Evolutionary conservation across 2,888 invertebrate genomes (phyloP), one percentile per base, ranked within the genome.

Genomic region (Sinopyrophorus schimmeli): DNA sequence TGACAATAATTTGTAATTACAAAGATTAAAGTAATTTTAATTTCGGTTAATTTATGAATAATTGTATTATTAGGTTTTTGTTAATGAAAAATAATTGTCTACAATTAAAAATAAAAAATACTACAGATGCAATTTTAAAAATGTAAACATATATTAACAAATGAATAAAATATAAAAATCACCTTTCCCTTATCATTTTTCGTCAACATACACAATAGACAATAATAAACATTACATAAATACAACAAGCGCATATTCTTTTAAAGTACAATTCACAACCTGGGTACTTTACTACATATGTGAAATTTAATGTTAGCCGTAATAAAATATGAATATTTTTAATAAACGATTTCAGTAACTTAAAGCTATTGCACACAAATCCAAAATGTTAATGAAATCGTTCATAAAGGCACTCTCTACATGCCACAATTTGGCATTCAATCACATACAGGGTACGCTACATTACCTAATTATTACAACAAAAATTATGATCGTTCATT

Each of bases 161-260:
- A 44, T 30, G 40, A 49, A 40, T 47, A 47, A 21, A 47, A 47
- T 50, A 50, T 50, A 50, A 46, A 43, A 49, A 49, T 39, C 37
- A 34, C 44, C 46, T 46, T 26, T 50, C 26, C 43, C 43, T 39
- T 49, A 14, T 38, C 41, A 34, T 28, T 20, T 35, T 21, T 48
- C 14, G 17, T 21, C 23, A 43, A 27, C 26, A 34, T 43, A 26
- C 21, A 41, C 28, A 34, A 37, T 21, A 30, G 38, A 30, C 37
- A 27, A 37, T 27, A 42, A 48, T 48, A 48, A 42, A 37, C 24
- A 26, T 32, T 47, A 43, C 32, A 34, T 49, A 49, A 49, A 43
- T 49, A 49, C 49, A 49, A 49, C 43, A 49, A 31, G 26, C 38
- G 37, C 32, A 44, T 31, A 47, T 34, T 27, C 9, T 20, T 32